Percentiles rank a stretch among this genome's conserved stretches.
phyloP scores from a whole-genome alignment of 2,888 invertebrate species.

The Cheilosia vulpina region DNA sequence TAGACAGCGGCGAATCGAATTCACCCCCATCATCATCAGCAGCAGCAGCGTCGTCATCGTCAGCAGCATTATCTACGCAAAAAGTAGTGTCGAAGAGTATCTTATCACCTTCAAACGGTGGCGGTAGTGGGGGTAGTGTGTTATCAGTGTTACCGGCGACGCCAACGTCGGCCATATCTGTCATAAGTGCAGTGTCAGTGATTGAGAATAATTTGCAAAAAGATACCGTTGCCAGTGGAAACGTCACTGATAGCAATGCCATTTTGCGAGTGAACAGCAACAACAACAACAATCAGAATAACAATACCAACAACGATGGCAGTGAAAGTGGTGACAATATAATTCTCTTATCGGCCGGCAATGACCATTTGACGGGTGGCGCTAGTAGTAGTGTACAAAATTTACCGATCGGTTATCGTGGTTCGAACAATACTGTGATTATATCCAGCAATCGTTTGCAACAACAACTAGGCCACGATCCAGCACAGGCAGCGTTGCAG shows the following conservation, averaged over 20 bases:
- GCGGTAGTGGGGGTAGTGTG: conserved; percentile 35
- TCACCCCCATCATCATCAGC: conserved; percentile 20
- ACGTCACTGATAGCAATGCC: conserved; percentile 61
- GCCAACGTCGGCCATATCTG: conserved; percentile 60
- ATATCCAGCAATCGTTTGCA: conserved; percentile 79
- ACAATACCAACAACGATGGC: conserved; percentile 52
- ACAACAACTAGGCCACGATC: conserved; percentile 77
- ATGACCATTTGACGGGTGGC: conserved; percentile 42
- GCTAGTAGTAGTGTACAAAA: conserved; percentile 50
- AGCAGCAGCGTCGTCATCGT: conserved; percentile 8
- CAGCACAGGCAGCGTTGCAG: conserved; percentile 55
- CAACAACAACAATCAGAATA: conserved; percentile 63
- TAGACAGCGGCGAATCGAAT: conserved; percentile 62
- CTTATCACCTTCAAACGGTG: conserved; percentile 56
- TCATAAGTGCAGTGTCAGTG: conserved; percentile 72
- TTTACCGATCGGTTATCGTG: conserved; percentile 81
- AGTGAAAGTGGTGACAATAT: conserved; percentile 70
- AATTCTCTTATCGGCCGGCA: conserved; percentile 67
- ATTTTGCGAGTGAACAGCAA: conserved; percentile 68
- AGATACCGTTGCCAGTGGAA: conserved; percentile 58
- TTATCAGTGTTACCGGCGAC: conserved; percentile 59
- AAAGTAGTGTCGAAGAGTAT: conserved; percentile 69
- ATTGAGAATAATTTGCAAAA: conserved; percentile 71
- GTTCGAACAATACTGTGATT: conserved; percentile 82
- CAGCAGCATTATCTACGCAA: conserved; percentile 42